Evolutionary conservation across 2,888 invertebrate genomes (phyloP).

Genomic region (Thalpophila matura): DNA sequence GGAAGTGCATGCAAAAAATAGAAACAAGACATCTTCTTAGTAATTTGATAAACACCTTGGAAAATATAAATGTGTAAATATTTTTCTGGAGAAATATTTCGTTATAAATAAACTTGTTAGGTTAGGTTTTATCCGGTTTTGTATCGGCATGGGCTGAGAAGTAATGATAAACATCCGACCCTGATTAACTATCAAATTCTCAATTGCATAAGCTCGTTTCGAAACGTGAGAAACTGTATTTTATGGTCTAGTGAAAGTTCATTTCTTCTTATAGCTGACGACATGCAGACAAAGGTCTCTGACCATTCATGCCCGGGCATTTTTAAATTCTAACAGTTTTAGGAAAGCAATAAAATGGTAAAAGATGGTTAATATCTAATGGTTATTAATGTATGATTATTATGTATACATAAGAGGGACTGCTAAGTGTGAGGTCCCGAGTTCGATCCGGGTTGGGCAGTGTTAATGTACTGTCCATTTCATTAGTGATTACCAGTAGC

Average conservation of each 20-base stretch:
- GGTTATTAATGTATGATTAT: no score
- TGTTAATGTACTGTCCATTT: no score
- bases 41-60: slow-evolving; percentile 38
- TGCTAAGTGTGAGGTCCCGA: no score
- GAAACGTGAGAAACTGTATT: not conserved
- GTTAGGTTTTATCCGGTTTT: slow-evolving; percentile 3
- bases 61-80: slow-evolving; percentile 27
- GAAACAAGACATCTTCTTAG: slow-evolving; percentile 11
- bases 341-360: no score
- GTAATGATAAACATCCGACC: slow-evolving; percentile 2
- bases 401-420: no score
- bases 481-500: no score
- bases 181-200: slow-evolving; percentile 9
- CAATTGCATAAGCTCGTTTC: not conserved
- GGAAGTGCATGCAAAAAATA: not conserved
- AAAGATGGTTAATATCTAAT: no score
- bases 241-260: not conserved
- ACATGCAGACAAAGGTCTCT: not conserved
- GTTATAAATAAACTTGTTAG: slow-evolving; percentile 33
- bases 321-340: no score
- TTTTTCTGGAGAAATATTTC: slow-evolving; percentile 17
- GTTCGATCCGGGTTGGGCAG: no score
- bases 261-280: not conserved
- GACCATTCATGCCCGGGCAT: no score
- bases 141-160: not conserved